A percentile compares a stretch with the other conserved stretches of the same genome.
Conservation (phyloP, 2,888 invertebrate genomes). For the Tiliacea citrago region DNA sequence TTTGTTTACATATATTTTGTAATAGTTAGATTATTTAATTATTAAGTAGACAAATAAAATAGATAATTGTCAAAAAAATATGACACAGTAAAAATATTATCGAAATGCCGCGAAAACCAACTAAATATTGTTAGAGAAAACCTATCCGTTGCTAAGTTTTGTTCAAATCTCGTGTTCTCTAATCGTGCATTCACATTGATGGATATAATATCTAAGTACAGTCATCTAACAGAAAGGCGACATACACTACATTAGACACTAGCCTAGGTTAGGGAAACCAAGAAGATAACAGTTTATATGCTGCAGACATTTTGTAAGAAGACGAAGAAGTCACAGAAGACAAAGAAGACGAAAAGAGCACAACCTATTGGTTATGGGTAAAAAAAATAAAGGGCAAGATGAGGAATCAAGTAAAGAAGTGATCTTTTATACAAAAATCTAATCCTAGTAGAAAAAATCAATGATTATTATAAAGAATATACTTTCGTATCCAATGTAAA, state of each 20-base stretch:
- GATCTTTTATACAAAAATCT: constrained; percentile 24
- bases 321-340: constrained; percentile 18
- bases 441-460: not conserved
- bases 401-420: not conserved
- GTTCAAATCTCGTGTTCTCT: constrained; percentile 67
- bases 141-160: constrained; percentile 56
- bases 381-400: not conserved
- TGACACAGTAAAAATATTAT: not conserved
- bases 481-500: not conserved
- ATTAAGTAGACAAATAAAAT: not conserved
- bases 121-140: not conserved
- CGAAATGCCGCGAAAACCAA: not conserved
- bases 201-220: constrained; percentile 79
- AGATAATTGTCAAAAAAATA: not conserved
- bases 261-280: constrained; percentile 71
- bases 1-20: not conserved
- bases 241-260: constrained; percentile 76
- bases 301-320: constrained; percentile 67
- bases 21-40: not conserved
- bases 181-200: constrained; percentile 86
- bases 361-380: constrained; percentile 18
- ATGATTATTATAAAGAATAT: not conserved
- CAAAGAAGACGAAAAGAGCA: constrained; percentile 2
- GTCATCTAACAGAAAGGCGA: constrained; percentile 85
- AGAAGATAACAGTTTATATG: constrained; percentile 56